Percentiles rank a stretch among this genome's conserved stretches.
Evolutionary conservation across 2,888 invertebrate genomes (phyloP).

Genomic region (Leptarthrus brevirostris): DNA sequence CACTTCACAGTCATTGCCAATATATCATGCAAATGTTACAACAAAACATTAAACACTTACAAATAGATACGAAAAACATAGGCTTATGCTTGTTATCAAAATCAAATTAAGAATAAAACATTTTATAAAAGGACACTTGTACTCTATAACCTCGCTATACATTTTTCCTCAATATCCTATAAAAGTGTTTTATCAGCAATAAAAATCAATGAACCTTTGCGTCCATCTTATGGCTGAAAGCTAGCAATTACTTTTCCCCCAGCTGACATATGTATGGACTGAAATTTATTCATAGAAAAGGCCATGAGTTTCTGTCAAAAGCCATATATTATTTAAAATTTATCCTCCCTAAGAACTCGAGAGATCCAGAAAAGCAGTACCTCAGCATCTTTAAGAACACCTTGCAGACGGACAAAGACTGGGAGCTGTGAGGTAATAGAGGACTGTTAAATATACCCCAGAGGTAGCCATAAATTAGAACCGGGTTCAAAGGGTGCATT

Average conservation of each 20-base stretch:
- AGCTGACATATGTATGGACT: background rate
- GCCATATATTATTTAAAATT: constrained; percentile 41
- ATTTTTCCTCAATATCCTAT: background rate
- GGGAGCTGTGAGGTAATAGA: background rate
- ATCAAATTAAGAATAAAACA: no score
- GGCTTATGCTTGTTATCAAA: no score
- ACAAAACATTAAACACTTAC: no score
- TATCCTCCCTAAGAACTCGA: constrained; percentile 30
- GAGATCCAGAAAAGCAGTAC: constrained; percentile 31
- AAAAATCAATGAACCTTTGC: constrained; percentile 26
- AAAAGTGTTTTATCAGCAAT: constrained; percentile 20
- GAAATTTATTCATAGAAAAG: constrained; percentile 43
- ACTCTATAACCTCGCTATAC: no score
- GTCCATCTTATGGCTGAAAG: constrained; percentile 1
- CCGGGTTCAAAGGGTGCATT: constrained; percentile 25
- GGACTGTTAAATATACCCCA: constrained; percentile 32
- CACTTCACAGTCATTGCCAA: no score
- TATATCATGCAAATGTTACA: no score
- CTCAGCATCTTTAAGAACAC: constrained; percentile 28
- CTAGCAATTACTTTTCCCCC: constrained; percentile 30
- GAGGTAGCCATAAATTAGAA: constrained; percentile 34
- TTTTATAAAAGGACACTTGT: no score
- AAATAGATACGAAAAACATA: no score
- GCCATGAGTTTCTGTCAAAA: constrained; percentile 38
- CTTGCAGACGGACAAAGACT: background rate